Base-by-base conservation (phyloP, 2,113 vertebrate genomes). In the Eublepharis macularius region DNA sequence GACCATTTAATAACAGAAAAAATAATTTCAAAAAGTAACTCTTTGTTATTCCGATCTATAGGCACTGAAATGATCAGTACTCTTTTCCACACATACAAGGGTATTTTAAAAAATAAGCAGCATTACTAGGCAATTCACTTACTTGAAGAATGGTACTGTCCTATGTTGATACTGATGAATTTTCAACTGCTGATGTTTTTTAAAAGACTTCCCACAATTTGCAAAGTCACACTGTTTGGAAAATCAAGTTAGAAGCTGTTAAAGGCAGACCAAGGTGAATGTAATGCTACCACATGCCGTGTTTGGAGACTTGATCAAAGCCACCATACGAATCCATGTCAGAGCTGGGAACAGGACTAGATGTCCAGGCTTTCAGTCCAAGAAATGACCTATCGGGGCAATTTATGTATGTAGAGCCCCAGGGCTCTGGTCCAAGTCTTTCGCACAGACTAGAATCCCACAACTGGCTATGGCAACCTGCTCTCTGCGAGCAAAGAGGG, bases 171-270 rank as follows among this genome's bases (percentile, higher is more conserved):
- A 96, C 57, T 94, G 95, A 87, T 99, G 99, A 60, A 93, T 87
- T 90, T 96, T 98, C 78, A 99, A 97, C 81, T 98, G 97, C 63
- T 97, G 97, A 87, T 97, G 97, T 86, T 99, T 99, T 90, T 75
- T 97, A 91, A 99, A 99, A 69, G 95, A 88, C 86, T 97, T 95
- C 60, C 87, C 90, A 92, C 98, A 99, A 36, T 96, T 97, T 83
- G 96, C 92, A 87, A 97, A 95, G 86, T 95, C 84, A 51, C 99
- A 99, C 98, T 98, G 88, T 88, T 90, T 70, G 70, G 73, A 78
- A 88, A 90, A 70, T 79, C 21, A 91, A 87, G 12, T 90, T 85
- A 88, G 76, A 65, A 70, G 90, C 76, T 90, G 75, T 73, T 36
- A 87, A 16, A 82, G 34, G n/a, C 51, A 94, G 3, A 16, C 47